Evolutionary conservation across 92 coral and sea anemone genomes (phyloP), one percentile per base, ranked within the genome.

Genomic region (Parazoanthus atlanticus): DNA sequence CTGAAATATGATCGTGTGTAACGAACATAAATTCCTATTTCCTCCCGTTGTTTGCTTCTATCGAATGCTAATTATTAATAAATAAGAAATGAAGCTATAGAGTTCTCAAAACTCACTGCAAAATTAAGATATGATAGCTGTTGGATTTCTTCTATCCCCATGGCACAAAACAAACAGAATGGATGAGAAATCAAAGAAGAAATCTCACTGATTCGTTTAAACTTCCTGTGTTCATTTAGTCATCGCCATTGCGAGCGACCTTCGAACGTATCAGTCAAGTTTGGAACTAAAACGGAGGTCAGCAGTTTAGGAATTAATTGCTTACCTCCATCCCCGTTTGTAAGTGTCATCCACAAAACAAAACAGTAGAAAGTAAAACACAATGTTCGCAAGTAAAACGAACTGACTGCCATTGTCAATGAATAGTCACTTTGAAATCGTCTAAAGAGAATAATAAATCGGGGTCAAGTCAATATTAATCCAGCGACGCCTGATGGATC

Each of bases 351-450:
- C 79, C 79, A 75, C 0, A 75, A 41, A 75, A 75, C 47, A 75
- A 28, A 75, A 41, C 79, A 33, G 79, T 6, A 75, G 79, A 75
- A 75, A 75, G 79, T 41, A 28, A 36, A 75, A 34, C 49, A 75
- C 26, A 19, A 6, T 5, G 43, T 75, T 75, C 43, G 46, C 5
- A 33, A 75, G 79, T 75, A 17, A 41, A 33, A 21, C 9, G 79
- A 75, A 33, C 58, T 49, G 58, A 33, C 43, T 17, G 79, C 79
- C 79, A 75, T 75, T 49, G 1, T 12, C 58, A 49, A 1, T 49
- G 19, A 12, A 49, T 49, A 49, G 26, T 21, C 13, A 3, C 71
- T 49, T 9, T 7, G 56, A 25, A 81, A 54, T n/a, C 30, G 77
- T 85, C 16, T 46, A 10, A 9, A 67, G 15, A 79, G 30, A 54